Conservation (phyloP, 2,888 invertebrate genomes). For the Andricus curvator region DNA sequence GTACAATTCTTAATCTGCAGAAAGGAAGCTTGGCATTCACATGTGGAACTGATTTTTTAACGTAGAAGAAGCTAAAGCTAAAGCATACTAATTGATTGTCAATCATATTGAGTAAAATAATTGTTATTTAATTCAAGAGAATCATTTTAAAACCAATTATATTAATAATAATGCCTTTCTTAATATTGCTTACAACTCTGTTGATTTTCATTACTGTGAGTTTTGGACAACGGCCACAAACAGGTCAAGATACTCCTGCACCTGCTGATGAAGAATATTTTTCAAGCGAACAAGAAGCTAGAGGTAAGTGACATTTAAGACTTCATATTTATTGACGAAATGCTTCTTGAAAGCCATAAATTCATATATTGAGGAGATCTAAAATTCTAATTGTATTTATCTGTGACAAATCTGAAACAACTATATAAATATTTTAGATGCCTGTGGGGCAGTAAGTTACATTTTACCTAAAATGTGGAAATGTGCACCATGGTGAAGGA, state of each 20-base stretch:
- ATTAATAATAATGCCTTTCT: neutral
- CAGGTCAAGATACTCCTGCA: neutral
- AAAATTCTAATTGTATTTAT: neutral
- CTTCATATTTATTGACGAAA: neutral
- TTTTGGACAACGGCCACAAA: neutral
- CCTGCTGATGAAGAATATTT: neutral
- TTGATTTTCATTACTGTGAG: too few relatives aligned
- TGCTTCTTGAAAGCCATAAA: too few relatives aligned
- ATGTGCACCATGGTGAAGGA: slow-evolving; percentile 2
- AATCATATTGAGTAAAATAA: neutral
- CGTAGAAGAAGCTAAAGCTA: neutral
- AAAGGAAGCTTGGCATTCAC: neutral
- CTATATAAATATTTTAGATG: neutral
- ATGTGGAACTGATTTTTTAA: too few relatives aligned
- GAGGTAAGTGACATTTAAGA: neutral
- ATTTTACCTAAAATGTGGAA: neutral
- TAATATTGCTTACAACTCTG: neutral
- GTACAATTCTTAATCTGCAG: neutral
- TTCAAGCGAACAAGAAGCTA: neutral
- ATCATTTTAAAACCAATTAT: neutral
- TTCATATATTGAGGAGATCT: neutral
- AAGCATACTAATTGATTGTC: too few relatives aligned
- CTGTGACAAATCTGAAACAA: neutral
- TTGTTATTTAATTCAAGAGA: neutral
- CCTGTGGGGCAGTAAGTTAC: neutral